Evolutionary conservation across 2,888 invertebrate genomes (phyloP).

Genomic region (Eristalinus sepulchralis): DNA sequence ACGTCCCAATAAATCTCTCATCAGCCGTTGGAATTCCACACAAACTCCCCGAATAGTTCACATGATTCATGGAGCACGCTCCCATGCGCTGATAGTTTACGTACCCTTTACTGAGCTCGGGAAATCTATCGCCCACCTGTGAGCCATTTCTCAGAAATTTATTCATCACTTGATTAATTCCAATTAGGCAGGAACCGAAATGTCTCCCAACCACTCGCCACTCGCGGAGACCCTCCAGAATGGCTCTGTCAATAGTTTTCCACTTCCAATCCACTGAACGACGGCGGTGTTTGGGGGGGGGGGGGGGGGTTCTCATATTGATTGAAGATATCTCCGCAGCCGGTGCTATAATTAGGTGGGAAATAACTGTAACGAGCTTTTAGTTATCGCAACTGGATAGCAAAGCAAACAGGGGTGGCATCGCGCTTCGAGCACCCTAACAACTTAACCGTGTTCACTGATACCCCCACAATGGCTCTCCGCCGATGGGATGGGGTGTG

Average conservation of each 20-base stretch:
- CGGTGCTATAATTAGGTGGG: conserved; percentile 31
- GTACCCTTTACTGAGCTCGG: not conserved
- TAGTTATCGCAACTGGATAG: conserved; percentile 27
- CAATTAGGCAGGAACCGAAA: not conserved
- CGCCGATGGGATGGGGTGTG: too few relatives aligned
- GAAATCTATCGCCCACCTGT: not conserved
- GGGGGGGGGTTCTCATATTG: not conserved
- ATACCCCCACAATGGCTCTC: too few relatives aligned
- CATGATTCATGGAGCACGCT: not conserved
- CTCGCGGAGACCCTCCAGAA: not conserved
- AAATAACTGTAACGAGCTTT: conserved; percentile 38
- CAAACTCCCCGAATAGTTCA: not conserved
- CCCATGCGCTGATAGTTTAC: not conserved
- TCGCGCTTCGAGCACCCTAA: not conserved
- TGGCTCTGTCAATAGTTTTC: not conserved
- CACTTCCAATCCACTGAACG: not conserved
- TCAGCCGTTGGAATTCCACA: not conserved
- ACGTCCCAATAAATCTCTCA: not conserved
- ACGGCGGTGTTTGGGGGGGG: not conserved
- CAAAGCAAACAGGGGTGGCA: conserved; percentile 13
- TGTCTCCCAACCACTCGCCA: not conserved
- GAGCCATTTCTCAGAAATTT: not conserved
- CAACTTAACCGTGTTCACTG: not conserved
- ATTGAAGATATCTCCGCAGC: conserved; percentile 30
- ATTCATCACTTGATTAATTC: not conserved